phyloP scores from a whole-genome alignment of 2,113 vertebrate genomes.

The Danionella cerebrum region DNA sequence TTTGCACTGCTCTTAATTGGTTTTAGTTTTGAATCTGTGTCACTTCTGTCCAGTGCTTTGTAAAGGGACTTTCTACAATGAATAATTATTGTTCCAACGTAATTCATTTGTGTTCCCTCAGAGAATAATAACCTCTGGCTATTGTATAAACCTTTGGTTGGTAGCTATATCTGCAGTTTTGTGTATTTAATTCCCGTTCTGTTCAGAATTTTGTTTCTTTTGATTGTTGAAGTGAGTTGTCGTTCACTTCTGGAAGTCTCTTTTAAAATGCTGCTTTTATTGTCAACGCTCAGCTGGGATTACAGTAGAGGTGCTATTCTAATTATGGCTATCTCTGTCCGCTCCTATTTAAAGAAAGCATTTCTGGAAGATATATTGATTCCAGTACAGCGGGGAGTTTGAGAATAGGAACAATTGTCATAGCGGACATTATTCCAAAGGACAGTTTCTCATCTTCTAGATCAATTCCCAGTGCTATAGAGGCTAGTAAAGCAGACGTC shows the following conservation, averaged over 20 bases:
- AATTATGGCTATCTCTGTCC: conserved; percentile 12
- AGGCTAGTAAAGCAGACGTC: neutral
- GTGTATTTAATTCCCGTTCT: too few relatives aligned
- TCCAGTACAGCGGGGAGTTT: conserved; percentile 13
- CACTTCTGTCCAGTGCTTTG: too few relatives aligned
- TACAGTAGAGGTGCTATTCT: conserved; percentile 15
- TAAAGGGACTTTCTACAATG: too few relatives aligned
- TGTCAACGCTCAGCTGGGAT: neutral
- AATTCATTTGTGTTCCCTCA: too few relatives aligned
- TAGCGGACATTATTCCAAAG: conserved; percentile 21
- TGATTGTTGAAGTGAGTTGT: too few relatives aligned
- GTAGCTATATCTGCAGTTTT: too few relatives aligned
- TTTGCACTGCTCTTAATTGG: too few relatives aligned
- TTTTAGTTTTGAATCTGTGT: too few relatives aligned
- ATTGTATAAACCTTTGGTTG: too few relatives aligned
- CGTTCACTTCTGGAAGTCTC: neutral
- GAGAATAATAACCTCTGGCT: too few relatives aligned
- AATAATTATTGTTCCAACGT: too few relatives aligned
- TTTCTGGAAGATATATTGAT: conserved; percentile 23
- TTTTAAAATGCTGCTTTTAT: neutral
- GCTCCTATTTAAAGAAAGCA: conserved; percentile 13
- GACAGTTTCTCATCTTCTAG: conserved; percentile 5
- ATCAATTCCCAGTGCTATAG: conserved; percentile 5
- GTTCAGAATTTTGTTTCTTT: too few relatives aligned
- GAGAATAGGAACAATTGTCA: conserved; percentile 17